A percentile compares a stretch with the other conserved stretches of the same genome.
phyloP scores from a whole-genome alignment of 2,888 invertebrate genomes.

The Macaria notata region DNA sequence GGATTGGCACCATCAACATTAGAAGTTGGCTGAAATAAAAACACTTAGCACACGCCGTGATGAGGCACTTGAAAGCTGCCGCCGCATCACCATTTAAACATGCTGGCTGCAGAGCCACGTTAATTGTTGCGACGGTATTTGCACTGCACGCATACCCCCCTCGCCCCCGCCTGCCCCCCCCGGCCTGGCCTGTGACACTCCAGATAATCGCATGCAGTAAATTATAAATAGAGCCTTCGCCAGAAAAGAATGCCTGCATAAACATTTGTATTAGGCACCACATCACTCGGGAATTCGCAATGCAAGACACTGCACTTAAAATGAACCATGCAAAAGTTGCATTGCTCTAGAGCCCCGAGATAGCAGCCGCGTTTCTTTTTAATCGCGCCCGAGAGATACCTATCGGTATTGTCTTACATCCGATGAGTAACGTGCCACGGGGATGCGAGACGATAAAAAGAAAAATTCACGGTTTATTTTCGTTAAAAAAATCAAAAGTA shows the following conservation, averaged over 20 bases:
- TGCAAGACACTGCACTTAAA: constrained; percentile 74
- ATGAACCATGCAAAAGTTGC: constrained; percentile 55
- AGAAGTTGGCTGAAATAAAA: constrained; percentile 59
- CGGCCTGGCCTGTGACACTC: constrained; percentile 8
- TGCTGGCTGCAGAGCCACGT: constrained; percentile 62
- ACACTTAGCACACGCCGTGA: constrained; percentile 43
- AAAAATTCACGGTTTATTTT: constrained; percentile 65
- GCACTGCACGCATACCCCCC: constrained; percentile 45
- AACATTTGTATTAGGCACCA: constrained; percentile 45
- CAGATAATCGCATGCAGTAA: constrained; percentile 25
- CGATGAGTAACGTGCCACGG: constrained; percentile 65
- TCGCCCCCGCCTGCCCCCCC: not conserved
- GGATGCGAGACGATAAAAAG: constrained; percentile 66
- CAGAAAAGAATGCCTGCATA: constrained; percentile 26
- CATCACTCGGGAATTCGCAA: constrained; percentile 52
- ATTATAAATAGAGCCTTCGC: constrained; percentile 28
- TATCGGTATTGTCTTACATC: constrained; percentile 74
- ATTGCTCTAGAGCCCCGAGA: constrained; percentile 58
- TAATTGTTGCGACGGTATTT: constrained; percentile 68
- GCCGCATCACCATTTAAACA: constrained; percentile 55
- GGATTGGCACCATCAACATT: constrained; percentile 36
- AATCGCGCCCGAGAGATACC: constrained; percentile 62
- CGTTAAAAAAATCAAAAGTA: constrained; percentile 55
- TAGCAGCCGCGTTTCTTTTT: constrained; percentile 63
- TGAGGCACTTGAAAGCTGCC: constrained; percentile 60